phyloP scores from a whole-genome alignment of 2,113 vertebrate species.

The Manacus vitellinus region DNA sequence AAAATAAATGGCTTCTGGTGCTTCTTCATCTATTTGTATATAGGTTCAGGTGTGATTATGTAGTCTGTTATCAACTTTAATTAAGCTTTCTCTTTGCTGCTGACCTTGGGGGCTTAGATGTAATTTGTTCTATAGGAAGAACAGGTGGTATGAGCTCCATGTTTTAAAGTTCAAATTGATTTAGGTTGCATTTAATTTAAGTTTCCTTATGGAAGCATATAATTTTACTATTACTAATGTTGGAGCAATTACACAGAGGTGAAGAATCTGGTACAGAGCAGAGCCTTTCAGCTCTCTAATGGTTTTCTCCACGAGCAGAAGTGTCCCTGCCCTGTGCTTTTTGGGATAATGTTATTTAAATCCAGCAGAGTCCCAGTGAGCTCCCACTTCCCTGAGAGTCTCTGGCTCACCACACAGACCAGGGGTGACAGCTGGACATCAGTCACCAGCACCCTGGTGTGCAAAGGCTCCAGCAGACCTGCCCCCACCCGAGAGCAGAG shows the following conservation, averaged over 20 bases:
- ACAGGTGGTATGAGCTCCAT: background rate
- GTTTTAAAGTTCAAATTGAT: slow-evolving; percentile 37
- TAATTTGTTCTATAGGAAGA: slow-evolving; percentile 6
- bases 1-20: slow-evolving; percentile 4
- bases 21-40: slow-evolving; percentile 31
- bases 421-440: background rate
- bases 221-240: slow-evolving; percentile 23
- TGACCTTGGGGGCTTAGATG: slow-evolving; percentile 14
- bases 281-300: background rate
- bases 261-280: background rate
- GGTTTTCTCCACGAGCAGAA: background rate
- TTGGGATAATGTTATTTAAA: background rate
- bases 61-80: slow-evolving; percentile 34
- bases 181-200: background rate
- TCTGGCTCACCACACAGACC: background rate
- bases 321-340: background rate
- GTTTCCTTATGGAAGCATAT: slow-evolving; percentile 14
- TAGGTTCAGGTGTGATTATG: slow-evolving; percentile 35
- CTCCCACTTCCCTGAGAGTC: background rate
- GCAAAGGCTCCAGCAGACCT: background rate
- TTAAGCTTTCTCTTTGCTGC: slow-evolving; percentile 36
- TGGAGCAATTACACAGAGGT: slow-evolving; percentile 14
- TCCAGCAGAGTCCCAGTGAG: background rate
- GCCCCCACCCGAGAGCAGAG: background rate
- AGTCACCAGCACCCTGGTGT: background rate